Percentiles rank a stretch among this genome's conserved stretches.
Conservation (phyloP, 2,113 vertebrate species). For the Aphyosemion australe region DNA sequence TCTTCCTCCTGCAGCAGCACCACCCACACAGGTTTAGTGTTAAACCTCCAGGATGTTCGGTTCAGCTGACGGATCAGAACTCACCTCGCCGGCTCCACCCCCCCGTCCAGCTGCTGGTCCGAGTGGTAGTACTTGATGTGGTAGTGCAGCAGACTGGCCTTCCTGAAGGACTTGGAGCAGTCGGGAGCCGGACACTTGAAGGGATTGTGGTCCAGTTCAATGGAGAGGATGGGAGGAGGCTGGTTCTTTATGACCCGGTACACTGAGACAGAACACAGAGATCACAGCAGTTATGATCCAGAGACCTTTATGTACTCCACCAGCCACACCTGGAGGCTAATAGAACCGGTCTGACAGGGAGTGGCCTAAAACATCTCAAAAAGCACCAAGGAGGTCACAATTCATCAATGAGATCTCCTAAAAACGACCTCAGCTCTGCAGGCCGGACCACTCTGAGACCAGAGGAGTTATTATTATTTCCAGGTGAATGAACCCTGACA, state of each 20-base stretch:
- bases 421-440: too few species aligned
- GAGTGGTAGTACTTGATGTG: constrained; percentile 98
- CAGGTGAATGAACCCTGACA: too few species aligned
- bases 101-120: constrained; percentile 82
- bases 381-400: too few species aligned
- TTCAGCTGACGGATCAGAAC: background rate
- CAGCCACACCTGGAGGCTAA: too few species aligned
- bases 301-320: too few species aligned
- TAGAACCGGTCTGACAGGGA: too few species aligned
- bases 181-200: constrained; percentile 91
- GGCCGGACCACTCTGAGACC: too few species aligned
- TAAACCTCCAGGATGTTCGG: too few species aligned
- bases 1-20: constrained; percentile 79
- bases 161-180: constrained; percentile 95
- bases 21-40: background rate
- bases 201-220: constrained; percentile 92
- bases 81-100: constrained; percentile 65
- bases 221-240: constrained; percentile 82
- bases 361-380: too few species aligned
- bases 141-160: constrained; percentile 93
- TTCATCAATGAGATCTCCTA: too few species aligned
- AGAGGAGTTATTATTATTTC: too few species aligned
- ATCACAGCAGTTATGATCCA: too few species aligned
- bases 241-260: constrained; percentile 90
- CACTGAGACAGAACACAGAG: constrained; percentile 73